Evolutionary conservation across 2,113 vertebrate species (phyloP), one percentile per base, ranked within the genome.

Genomic region (Rhinolophus sinicus): DNA sequence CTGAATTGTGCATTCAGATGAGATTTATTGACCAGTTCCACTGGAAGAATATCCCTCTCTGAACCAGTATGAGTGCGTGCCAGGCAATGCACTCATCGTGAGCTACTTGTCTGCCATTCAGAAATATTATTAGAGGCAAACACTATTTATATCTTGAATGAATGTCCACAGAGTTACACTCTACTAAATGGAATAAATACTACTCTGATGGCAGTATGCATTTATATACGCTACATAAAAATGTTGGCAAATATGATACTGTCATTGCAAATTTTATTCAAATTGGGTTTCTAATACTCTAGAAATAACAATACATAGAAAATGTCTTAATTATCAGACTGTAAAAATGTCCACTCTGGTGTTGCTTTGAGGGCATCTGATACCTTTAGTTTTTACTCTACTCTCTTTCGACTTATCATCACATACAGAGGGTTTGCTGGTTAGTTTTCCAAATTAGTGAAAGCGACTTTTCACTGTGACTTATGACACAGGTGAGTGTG

Each of bases 1-100:
- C 14, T 80, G 24, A 58, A 19, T 0, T 56, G 2, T 35, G 18
- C 24, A 14, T 8, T 16, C 6, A 26, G 16, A 62, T 0, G 1
- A 56, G n/a, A 33, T 24, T 12, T 30, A 4, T 19, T 47, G 30
- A 9, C 26, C 33, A 58, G 33, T 12, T 73, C 3, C 38, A 24
- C 15, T 60, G n/a, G 7, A 5, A 40, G n/a, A 44, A 19, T 52
- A 11, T 21, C 8, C 26, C 11, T 30, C 50, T 65, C 69, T 4
- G 64, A 67, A 35, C 33, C 26, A 73, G 33, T 3, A 13, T 21
- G 15, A 3, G 4, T 24, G 50, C 0, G 5, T 1, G 1, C 8
- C 9, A 33, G 28, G 28, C 7, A 50, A 58, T 1, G 3, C 10
- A 2, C 16, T 78, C 15, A 16, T 30, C 21, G 1, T 8, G n/a